A percentile compares a stretch with the other conserved stretches of the same genome.
Conservation (phyloP, 2,888 invertebrate species). For the Cataglyphis rosenhaueri region DNA sequence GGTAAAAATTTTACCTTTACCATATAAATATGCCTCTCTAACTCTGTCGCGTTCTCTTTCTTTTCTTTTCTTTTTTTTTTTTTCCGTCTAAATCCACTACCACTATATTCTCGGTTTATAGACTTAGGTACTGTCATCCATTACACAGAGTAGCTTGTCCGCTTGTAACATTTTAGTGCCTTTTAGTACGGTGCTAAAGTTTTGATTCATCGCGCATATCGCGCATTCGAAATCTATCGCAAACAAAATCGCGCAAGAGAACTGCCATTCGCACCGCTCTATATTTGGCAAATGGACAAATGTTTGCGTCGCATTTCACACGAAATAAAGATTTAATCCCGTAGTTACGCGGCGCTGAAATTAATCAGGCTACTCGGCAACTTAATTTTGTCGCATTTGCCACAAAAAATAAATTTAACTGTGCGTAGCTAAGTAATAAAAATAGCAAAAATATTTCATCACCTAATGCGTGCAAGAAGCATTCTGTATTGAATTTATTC, state of each 20-base stretch:
- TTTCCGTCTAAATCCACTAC: background rate
- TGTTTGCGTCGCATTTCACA: slow-evolving; percentile 12
- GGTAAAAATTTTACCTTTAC: background rate
- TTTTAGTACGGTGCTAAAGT: slow-evolving; percentile 38
- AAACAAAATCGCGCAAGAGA: slow-evolving; percentile 21
- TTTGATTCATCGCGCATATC: slow-evolving; percentile 33
- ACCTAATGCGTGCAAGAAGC: background rate
- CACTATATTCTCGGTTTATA: background rate
- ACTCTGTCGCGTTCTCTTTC: background rate
- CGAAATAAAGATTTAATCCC: slow-evolving; percentile 8
- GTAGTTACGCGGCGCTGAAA: background rate
- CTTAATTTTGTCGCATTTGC: slow-evolving; percentile 12
- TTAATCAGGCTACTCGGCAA: background rate
- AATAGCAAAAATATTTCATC: background rate
- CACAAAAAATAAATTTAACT: background rate
- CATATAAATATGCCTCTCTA: slow-evolving; percentile 24
- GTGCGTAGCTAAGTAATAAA: background rate
- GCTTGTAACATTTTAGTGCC: slow-evolving; percentile 30
- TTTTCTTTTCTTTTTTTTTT: background rate
- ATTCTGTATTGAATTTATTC: background rate
- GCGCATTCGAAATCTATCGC: background rate
- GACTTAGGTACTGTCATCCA: slow-evolving; percentile 38
- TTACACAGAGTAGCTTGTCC: slow-evolving; percentile 25
- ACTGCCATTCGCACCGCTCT: background rate
- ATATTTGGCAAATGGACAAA: slow-evolving; percentile 40